A percentile compares a stretch with the other conserved stretches of the same genome.
Evolutionary conservation across 1,140 invertebrate genomes (phyloP).

Genomic region (Danaus melanippus): DNA sequence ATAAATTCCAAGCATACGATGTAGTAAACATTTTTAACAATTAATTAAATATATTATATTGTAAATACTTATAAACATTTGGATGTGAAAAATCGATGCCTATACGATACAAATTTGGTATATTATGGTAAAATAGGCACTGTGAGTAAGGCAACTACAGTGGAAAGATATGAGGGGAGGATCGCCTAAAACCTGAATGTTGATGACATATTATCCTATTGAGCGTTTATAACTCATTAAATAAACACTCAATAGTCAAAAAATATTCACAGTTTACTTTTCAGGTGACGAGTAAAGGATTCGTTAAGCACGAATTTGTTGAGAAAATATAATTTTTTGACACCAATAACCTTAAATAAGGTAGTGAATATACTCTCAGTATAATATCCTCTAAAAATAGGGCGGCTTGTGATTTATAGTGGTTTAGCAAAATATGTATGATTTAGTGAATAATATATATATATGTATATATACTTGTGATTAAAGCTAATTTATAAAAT

Average conservation of each 20-base stretch:
- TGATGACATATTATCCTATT: not conserved
- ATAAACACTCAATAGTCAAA: too few relatives aligned
- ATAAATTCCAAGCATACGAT: conserved; percentile 10
- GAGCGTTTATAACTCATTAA: too few relatives aligned
- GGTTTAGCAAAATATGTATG: conserved; percentile 60
- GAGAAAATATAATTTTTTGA: conserved; percentile 4
- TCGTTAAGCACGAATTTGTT: too few relatives aligned
- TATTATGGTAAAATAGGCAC: conserved; percentile 72
- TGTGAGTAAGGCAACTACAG: conserved; percentile 74
- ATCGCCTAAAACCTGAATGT: conserved; percentile 1
- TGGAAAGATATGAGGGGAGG: conserved; percentile 56
- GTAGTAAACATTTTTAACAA: conserved; percentile 14
- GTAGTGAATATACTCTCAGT: conserved; percentile 1
- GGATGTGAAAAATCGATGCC: conserved; percentile 56
- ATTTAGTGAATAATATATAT: conserved; percentile 50
- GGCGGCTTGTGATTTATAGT: conserved; percentile 57
- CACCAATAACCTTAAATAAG: conserved; percentile 8
- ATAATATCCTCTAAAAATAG: conserved; percentile 55
- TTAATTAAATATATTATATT: conserved; percentile 17
- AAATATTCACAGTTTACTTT: too few relatives aligned
- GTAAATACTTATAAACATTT: conserved; percentile 42
- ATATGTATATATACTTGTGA: conserved; percentile 24
- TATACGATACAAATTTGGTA: conserved; percentile 64
- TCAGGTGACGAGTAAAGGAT: too few relatives aligned
- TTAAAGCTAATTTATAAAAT: conserved; percentile 34